Conservation (phyloP, 2,888 invertebrate genomes). For the Galerucella nymphaeae region DNA sequence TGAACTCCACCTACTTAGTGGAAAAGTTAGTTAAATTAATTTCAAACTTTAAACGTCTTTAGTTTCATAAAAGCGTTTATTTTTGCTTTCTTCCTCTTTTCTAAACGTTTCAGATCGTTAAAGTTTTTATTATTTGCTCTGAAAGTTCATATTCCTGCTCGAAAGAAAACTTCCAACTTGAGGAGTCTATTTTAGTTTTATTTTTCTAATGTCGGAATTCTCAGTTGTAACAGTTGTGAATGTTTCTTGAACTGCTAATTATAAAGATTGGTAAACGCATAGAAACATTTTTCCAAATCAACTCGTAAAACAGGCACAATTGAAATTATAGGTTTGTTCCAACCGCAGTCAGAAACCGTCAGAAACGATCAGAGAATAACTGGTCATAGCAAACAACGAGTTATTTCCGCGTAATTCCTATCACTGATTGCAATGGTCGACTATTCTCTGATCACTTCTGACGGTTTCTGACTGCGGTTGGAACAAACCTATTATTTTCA, state of each 20-base stretch:
- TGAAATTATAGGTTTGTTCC: too few species aligned
- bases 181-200: neutral
- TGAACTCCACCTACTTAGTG: conserved; percentile 14
- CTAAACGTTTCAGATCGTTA: conserved; percentile 9
- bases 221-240: neutral
- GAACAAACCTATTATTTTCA: too few species aligned
- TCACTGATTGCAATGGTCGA: too few species aligned
- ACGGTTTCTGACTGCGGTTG: too few species aligned
- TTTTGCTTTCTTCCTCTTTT: neutral
- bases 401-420: too few species aligned
- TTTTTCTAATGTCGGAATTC: neutral
- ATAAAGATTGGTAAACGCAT: neutral
- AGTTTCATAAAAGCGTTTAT: conserved; percentile 12
- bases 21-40: conserved; percentile 18
- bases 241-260: neutral
- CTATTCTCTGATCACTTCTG: too few species aligned
- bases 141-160: conserved; percentile 44
- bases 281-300: too few species aligned
- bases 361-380: too few species aligned
- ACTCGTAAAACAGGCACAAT: too few species aligned
- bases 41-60: conserved; percentile 17
- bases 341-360: too few species aligned
- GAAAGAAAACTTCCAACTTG: conserved; percentile 36
- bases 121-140: conserved; percentile 40
- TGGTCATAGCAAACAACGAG: too few species aligned